Evolutionary conservation across 2,888 invertebrate species (phyloP).

Genomic region (Cecidostiba fungosa): DNA sequence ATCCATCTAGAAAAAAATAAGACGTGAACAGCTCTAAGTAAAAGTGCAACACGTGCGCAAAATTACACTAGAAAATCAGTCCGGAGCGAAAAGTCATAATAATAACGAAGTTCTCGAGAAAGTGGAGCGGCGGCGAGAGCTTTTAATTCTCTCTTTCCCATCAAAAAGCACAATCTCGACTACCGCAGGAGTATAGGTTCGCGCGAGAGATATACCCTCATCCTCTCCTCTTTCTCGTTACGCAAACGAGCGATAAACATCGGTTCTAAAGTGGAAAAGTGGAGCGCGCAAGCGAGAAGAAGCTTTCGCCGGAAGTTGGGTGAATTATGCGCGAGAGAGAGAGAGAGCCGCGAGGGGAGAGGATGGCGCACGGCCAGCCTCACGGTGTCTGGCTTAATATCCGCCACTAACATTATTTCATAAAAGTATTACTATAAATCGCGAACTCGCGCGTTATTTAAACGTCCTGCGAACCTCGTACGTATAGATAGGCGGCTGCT

Average conservation of each 20-base stretch:
- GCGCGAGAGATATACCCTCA: slow-evolving; percentile 55
- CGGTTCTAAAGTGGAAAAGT: slow-evolving; percentile 63
- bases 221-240: slow-evolving; percentile 56
- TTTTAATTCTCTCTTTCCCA: slow-evolving; percentile 7
- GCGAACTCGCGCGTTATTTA: slow-evolving; percentile 79
- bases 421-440: slow-evolving; percentile 80
- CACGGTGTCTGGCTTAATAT: slow-evolving; percentile 80
- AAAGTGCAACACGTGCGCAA: too few species aligned
- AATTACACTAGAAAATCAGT: too few species aligned
- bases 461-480: slow-evolving; percentile 66
- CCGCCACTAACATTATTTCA: slow-evolving; percentile 81
- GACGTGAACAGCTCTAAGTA: too few species aligned
- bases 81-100: background rate
- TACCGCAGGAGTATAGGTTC: background rate
- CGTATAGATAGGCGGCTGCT: background rate
- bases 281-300: slow-evolving; percentile 57
- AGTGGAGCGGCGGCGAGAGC: background rate
- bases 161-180: slow-evolving; percentile 3
- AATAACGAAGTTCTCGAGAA: background rate
- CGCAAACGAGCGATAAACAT: slow-evolving; percentile 64
- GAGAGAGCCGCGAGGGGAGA: slow-evolving; percentile 57
- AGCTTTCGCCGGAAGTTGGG: slow-evolving; percentile 66
- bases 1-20: too few species aligned
- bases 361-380: slow-evolving; percentile 74
- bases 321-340: slow-evolving; percentile 70